phyloP scores from a whole-genome alignment of 92 coral and sea anemone species.

The Phenganax stokvisi region DNA sequence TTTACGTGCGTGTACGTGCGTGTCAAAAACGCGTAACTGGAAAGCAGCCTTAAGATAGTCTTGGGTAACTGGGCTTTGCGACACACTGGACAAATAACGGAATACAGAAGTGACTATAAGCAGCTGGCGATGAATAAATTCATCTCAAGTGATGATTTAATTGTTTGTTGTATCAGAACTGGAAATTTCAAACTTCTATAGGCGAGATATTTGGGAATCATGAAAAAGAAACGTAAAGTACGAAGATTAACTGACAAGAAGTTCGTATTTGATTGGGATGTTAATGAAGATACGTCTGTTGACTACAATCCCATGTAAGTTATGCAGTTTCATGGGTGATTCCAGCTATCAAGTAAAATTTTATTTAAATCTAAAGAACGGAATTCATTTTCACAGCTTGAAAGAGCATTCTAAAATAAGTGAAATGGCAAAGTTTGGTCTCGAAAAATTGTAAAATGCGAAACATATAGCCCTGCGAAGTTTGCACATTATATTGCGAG shows the following conservation, averaged over 20 bases:
- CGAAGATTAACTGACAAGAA: conserved; percentile 92
- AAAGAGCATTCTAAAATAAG: too few species aligned
- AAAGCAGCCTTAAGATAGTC: too few species aligned
- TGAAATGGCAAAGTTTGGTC: too few species aligned
- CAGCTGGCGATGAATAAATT: too few species aligned
- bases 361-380: background rate
- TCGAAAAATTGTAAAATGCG: too few species aligned
- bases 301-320: conserved; percentile 98
- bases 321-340: background rate
- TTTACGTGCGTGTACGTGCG: too few species aligned
- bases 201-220: conserved; percentile 86
- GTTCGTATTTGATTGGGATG: conserved; percentile 99
- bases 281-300: conserved; percentile 85
- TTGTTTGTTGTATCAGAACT: background rate
- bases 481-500: too few species aligned
- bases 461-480: too few species aligned
- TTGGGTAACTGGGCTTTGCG: background rate
- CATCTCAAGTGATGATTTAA: too few species aligned
- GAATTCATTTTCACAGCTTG: too few species aligned
- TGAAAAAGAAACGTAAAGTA: conserved; percentile 74
- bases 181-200: conserved; percentile 27
- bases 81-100: background rate
- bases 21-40: too few species aligned
- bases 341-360: background rate
- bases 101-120: too few species aligned